phyloP scores from a whole-genome alignment of 1,140 invertebrate genomes.

The Leucophenga varia region DNA sequence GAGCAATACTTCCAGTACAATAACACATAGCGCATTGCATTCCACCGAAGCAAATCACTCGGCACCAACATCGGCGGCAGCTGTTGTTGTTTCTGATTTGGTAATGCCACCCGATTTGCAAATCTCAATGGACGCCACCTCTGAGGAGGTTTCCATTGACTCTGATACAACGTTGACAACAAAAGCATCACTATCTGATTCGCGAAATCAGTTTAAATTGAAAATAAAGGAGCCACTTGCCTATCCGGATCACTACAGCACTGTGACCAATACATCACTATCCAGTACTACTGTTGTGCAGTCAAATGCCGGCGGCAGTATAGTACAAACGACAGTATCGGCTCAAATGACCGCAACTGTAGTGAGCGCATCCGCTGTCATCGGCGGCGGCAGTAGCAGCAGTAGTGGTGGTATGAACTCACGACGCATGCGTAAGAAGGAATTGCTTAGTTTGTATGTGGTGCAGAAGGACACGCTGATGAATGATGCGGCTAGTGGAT shows the following conservation, averaged over 20 bases:
- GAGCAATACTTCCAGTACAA: slow-evolving; percentile 10
- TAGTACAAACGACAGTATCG: slow-evolving; percentile 32
- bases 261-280: slow-evolving; percentile 27
- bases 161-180: slow-evolving; percentile 59
- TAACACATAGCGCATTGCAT: slow-evolving; percentile 21
- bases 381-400: slow-evolving; percentile 23
- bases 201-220: slow-evolving; percentile 81
- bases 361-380: slow-evolving; percentile 22
- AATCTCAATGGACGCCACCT: slow-evolving; percentile 44
- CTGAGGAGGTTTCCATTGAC: slow-evolving; percentile 58
- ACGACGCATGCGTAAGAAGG: slow-evolving; percentile 85
- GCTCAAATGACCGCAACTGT: slow-evolving; percentile 27
- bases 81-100: slow-evolving; percentile 20
- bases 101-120: slow-evolving; percentile 20
- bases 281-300: slow-evolving; percentile 28
- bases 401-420: slow-evolving; percentile 67
- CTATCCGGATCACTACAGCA: slow-evolving; percentile 40
- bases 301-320: slow-evolving; percentile 17
- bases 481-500: slow-evolving; percentile 65
- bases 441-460: slow-evolving; percentile 80
- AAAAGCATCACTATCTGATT: slow-evolving; percentile 71
- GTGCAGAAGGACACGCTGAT: slow-evolving; percentile 80
- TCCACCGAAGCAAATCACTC: slow-evolving; percentile 37
- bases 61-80: slow-evolving; percentile 23
- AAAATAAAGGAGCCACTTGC: slow-evolving; percentile 86